Evolutionary conservation across 2,888 invertebrate species (phyloP).

Genomic region (Tubulanus polymorphus): DNA sequence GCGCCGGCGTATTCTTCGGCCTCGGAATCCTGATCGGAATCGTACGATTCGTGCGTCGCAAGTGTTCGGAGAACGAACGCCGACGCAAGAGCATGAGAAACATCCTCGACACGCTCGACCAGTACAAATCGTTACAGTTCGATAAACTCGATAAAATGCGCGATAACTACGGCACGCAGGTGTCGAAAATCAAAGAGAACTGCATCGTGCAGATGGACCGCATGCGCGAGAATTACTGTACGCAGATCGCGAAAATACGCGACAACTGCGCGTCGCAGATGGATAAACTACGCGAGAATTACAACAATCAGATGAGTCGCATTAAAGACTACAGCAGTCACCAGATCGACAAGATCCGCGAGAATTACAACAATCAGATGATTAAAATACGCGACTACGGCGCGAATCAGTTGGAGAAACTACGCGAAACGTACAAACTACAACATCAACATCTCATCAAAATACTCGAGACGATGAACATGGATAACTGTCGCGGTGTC

Average conservation of each 20-base stretch:
- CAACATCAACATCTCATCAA: constrained; percentile 93
- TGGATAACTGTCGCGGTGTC: constrained; percentile 76
- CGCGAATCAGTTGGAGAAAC: constrained; percentile 80
- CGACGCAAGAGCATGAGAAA: constrained; percentile 41
- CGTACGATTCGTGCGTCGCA: constrained; percentile 66
- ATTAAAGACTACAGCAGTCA: constrained; percentile 86
- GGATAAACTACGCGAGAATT: constrained; percentile 89
- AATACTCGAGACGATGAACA: constrained; percentile 86
- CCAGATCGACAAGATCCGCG: constrained; percentile 90
- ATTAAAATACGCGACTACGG: constrained; percentile 93
- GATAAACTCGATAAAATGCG: constrained; percentile 36
- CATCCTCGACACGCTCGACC: constrained; percentile 54
- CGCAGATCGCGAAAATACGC: constrained; percentile 80
- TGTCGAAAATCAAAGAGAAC: constrained; percentile 39
- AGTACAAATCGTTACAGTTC: constrained; percentile 41
- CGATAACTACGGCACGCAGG: constrained; percentile 42
- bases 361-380: constrained; percentile 92
- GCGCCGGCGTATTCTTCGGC: constrained; percentile 74
- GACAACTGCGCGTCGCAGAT: constrained; percentile 92
- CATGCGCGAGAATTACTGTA: constrained; percentile 84
- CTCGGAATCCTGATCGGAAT: constrained; percentile 77
- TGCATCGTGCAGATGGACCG: constrained; percentile 60
- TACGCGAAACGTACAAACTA: constrained; percentile 90
- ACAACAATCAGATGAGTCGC: constrained; percentile 81
- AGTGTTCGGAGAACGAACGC: constrained; percentile 56